Evolutionary conservation across 2,888 invertebrate species (phyloP).

Genomic region (Archips xylosteana): DNA sequence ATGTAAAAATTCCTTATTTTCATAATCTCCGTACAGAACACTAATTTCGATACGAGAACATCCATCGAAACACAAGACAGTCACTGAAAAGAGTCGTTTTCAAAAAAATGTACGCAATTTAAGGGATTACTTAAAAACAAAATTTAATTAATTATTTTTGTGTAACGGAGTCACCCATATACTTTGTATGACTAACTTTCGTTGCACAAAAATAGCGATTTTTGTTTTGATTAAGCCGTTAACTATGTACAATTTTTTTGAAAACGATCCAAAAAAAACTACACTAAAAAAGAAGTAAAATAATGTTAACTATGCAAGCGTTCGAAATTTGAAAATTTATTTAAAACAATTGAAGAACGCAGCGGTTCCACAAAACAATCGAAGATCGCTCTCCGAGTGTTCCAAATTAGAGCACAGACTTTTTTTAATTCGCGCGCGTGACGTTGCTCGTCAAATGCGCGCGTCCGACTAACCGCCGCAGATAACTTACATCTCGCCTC

Average conservation of each 20-base stretch:
- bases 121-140: too few species aligned
- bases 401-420: slow-evolving; percentile 50
- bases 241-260: too few species aligned
- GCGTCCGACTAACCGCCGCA: slow-evolving; percentile 77
- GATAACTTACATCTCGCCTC: slow-evolving; percentile 68
- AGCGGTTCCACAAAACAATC: neutral
- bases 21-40: slow-evolving; percentile 69
- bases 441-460: slow-evolving; percentile 76
- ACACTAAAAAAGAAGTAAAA: slow-evolving; percentile 3
- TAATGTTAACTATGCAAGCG: neutral
- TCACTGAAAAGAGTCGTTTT: too few species aligned
- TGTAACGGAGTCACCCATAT: too few species aligned
- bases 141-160: too few species aligned
- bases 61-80: slow-evolving; percentile 49
- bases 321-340: neutral
- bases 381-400: neutral
- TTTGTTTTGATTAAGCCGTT: too few species aligned
- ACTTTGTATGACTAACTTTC: too few species aligned
- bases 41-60: slow-evolving; percentile 52
- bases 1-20: slow-evolving; percentile 79
- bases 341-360: neutral
- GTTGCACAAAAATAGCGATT: too few species aligned
- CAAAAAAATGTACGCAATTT: too few species aligned
- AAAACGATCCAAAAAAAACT: slow-evolving; percentile 10
- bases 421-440: slow-evolving; percentile 50